phyloP scores from a whole-genome alignment of 2,113 vertebrate species.

The Dissostichus mawsoni region DNA sequence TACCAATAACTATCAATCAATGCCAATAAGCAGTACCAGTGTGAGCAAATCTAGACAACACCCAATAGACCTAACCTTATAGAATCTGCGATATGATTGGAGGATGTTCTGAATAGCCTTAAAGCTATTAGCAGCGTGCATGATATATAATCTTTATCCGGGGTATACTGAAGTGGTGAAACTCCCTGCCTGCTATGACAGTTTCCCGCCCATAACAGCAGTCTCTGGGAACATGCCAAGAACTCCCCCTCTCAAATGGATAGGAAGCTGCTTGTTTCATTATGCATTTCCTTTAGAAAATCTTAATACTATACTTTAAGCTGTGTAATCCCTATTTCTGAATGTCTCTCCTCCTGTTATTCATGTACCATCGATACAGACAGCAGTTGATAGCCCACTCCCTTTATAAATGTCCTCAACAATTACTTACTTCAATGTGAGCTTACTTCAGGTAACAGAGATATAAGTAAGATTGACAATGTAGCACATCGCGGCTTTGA shows the following conservation, averaged over 20 bases:
- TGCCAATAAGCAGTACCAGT: too few relatives aligned
- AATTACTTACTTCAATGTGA: constrained; percentile 20
- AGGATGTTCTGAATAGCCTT: background rate
- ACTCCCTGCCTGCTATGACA: constrained; percentile 2
- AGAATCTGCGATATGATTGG: background rate
- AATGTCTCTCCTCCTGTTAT: background rate
- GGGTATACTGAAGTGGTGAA: constrained; percentile 11
- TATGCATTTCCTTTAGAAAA: constrained; percentile 11
- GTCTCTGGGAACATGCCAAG: constrained; percentile 16
- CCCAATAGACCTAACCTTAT: too few relatives aligned
- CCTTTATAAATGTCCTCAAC: constrained; percentile 26
- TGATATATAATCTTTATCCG: constrained; percentile 9
- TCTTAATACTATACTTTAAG: background rate
- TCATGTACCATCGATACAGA: constrained; percentile 12
- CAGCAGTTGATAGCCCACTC: constrained; percentile 6
- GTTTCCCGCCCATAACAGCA: constrained; percentile 2
- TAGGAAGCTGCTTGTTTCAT: constrained; percentile 1
- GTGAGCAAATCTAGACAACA: too few relatives aligned
- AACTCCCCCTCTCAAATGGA: constrained; percentile 25
- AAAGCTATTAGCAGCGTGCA: constrained; percentile 3
- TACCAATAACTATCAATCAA: too few relatives aligned
- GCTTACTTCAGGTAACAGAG: constrained; percentile 16
- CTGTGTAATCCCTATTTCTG: constrained; percentile 15
- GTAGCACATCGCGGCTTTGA: constrained; percentile 34
- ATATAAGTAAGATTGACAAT: constrained; percentile 57